These are phyloP conservation scores for Orius laevigatus DNA, from an alignment of 1,140 invertebrate genomes.

Conservation along the genomic window DNA sequence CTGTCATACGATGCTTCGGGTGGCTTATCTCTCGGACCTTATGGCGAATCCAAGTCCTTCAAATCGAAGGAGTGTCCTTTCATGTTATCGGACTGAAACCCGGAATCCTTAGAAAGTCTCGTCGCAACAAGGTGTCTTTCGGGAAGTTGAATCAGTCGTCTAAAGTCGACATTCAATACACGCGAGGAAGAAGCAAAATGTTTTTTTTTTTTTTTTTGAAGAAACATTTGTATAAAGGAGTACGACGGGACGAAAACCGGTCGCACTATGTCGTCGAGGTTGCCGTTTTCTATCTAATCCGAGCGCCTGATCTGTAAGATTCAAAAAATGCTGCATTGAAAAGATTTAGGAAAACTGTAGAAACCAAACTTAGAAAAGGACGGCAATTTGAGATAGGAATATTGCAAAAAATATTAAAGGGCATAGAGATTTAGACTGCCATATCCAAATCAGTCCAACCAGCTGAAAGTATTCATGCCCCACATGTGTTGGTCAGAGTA, in stretches of 20 bases:
- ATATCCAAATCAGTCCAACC: background rate
- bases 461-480: slow-evolving; percentile 17
- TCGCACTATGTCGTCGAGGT: background rate
- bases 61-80: no score
- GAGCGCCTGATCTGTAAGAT: background rate
- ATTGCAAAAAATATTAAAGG: background rate
- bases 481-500: slow-evolving; percentile 22
- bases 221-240: background rate
- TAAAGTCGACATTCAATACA: background rate
- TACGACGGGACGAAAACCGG: background rate
- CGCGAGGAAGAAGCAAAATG: background rate
- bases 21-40: no score
- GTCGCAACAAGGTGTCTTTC: background rate
- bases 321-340: background rate
- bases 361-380: background rate
- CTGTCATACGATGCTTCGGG: no score
- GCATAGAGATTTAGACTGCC: background rate
- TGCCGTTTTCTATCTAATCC: background rate
- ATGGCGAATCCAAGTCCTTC: no score
- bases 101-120: background rate
- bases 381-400: background rate
- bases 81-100: no score
- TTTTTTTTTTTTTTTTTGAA: no score
- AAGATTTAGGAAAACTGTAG: background rate
- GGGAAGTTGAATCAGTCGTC: background rate